Evolutionary conservation across 2,797 vertebrate species (phyloP).

Genomic region (Euphonia xanthogaster): DNA sequence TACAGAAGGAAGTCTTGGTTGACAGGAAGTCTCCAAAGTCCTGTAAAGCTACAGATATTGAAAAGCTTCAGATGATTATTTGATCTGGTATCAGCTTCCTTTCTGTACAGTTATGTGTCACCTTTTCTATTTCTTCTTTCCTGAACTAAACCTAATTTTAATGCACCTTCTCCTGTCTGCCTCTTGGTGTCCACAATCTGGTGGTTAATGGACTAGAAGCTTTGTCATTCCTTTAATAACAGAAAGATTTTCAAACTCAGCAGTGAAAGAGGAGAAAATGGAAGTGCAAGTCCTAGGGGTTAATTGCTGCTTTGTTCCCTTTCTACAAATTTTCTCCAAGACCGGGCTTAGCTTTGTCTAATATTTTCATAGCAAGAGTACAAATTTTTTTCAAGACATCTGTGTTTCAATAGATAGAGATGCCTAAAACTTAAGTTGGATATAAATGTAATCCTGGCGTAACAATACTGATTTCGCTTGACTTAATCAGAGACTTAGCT

Average conservation of each 20-base stretch:
- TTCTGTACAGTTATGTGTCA: neutral
- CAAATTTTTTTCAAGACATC: neutral
- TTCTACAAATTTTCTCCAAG: neutral
- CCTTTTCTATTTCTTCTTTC: neutral
- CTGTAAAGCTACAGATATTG: neutral
- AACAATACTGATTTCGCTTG: neutral
- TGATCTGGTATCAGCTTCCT: neutral
- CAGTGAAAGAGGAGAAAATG: neutral
- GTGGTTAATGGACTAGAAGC: constrained; percentile 44
- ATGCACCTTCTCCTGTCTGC: neutral
- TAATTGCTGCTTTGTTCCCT: constrained; percentile 16
- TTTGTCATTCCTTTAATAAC: neutral
- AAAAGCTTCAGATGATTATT: neutral
- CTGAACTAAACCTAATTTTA: neutral
- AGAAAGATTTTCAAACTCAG: constrained; percentile 4
- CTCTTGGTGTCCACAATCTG: neutral
- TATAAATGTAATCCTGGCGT: neutral
- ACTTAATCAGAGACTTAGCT: constrained; percentile 1
- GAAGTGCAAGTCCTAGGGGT: neutral
- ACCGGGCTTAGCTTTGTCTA: neutral
- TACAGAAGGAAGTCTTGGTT: neutral
- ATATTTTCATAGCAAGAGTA: neutral
- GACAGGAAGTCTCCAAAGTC: neutral
- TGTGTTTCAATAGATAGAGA: neutral
- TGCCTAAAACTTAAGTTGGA: neutral